A percentile compares a stretch with the other conserved stretches of the same genome.
phyloP scores from a whole-genome alignment of 1,140 invertebrate genomes.

The Proctacanthus coquilletti region DNA sequence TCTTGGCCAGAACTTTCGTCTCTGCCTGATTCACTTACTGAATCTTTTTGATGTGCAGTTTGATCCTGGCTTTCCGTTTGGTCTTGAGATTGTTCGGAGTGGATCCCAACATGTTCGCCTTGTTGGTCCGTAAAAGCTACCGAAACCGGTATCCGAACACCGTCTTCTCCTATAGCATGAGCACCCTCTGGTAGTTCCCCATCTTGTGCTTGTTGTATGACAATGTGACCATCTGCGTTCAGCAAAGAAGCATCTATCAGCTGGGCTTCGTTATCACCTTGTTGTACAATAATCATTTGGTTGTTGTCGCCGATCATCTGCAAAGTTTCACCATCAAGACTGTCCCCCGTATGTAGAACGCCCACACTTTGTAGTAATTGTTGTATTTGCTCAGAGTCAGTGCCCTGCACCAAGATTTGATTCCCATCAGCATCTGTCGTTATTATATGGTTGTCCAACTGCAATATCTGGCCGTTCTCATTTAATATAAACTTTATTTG shows the following conservation, averaged over 20 bases:
- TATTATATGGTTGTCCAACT: conserved; percentile 28
- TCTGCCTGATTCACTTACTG: conserved; percentile 5
- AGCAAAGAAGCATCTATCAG: conserved; percentile 27
- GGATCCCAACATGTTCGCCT: conserved; percentile 10
- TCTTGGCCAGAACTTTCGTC: neutral
- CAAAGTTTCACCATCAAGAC: conserved; percentile 25
- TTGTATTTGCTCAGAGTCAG: conserved; percentile 28
- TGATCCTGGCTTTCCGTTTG: conserved; percentile 7
- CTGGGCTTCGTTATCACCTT: conserved; percentile 27
- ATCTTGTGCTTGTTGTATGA: conserved; percentile 27
- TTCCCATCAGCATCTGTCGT: conserved; percentile 28
- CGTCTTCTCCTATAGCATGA: conserved; percentile 28
- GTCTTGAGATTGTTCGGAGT: conserved; percentile 1
- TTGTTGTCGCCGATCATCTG: conserved; percentile 29
- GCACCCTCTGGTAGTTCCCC: conserved; percentile 20
- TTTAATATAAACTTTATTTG: conserved; percentile 31
- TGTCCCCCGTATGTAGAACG: conserved; percentile 25
- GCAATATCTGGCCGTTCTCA: conserved; percentile 26
- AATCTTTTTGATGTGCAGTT: conserved; percentile 14
- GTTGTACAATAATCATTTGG: conserved; percentile 30
- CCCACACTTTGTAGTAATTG: conserved; percentile 28
- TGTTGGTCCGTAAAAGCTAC: conserved; percentile 28
- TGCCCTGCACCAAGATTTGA: conserved; percentile 25
- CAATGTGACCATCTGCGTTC: conserved; percentile 26
- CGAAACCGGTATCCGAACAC: conserved; percentile 27